Conservation (phyloP, 92 coral and sea anemone genomes). For the Muricea muricata region DNA sequence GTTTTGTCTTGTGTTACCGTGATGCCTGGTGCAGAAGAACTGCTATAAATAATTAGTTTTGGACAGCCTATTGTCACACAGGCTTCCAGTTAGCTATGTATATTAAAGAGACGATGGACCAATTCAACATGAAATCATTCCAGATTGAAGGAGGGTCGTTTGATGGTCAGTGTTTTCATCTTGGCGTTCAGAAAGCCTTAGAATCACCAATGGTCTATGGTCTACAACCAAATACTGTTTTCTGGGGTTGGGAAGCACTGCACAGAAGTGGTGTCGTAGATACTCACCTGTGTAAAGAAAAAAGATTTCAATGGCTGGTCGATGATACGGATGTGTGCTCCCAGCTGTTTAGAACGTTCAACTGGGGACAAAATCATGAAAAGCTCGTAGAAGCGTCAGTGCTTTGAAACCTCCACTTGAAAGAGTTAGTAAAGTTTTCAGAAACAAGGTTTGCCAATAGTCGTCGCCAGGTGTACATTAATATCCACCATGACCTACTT, state of each 20-base stretch:
- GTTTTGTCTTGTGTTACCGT: background rate
- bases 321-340: constrained; percentile 4
- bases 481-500: constrained; percentile 22
- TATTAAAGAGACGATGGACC: background rate
- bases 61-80: constrained; percentile 17
- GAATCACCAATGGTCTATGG: constrained; percentile 5
- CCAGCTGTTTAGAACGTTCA: constrained; percentile 1
- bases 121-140: constrained; percentile 13
- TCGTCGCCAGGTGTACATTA: constrained; percentile 24
- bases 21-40: constrained; percentile 6
- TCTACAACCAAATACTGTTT: constrained; percentile 7
- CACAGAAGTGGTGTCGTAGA: constrained; percentile 1
- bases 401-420: constrained; percentile 28
- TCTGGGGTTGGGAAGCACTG: constrained; percentile 22
- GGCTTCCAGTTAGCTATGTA: constrained; percentile 10
- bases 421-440: constrained; percentile 7
- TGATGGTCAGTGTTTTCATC: constrained; percentile 27
- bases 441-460: constrained; percentile 36
- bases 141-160: constrained; percentile 31
- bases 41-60: constrained; percentile 3
- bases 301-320: constrained; percentile 7
- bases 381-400: constrained; percentile 14
- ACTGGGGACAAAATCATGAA: constrained; percentile 24
- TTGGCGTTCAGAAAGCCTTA: constrained; percentile 16
- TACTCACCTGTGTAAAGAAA: constrained; percentile 25